A percentile compares a stretch with the other conserved stretches of the same genome.
Conservation (phyloP, 2,113 vertebrate genomes). For the Orycteropus afer region DNA sequence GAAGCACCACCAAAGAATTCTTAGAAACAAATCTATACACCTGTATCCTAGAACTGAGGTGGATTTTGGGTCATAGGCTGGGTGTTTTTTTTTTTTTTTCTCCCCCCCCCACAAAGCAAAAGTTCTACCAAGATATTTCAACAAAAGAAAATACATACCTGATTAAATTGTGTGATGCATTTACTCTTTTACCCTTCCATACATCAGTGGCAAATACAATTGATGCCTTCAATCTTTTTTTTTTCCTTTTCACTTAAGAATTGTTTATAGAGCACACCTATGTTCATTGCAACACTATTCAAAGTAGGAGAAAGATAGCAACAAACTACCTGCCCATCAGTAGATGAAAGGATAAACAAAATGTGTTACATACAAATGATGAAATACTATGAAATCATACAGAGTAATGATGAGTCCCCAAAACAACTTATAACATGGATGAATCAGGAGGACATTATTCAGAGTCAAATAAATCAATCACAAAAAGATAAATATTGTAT, state of each 20-base stretch:
- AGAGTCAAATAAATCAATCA: not conserved
- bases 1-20: too few relatives aligned
- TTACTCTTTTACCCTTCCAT: not conserved
- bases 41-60: too few relatives aligned
- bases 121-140: not conserved
- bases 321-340: not conserved
- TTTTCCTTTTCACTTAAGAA: not conserved
- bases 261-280: not conserved
- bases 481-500: not conserved
- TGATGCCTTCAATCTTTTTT: not conserved
- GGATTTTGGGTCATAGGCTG: too few relatives aligned
- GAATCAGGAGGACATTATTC: not conserved
- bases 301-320: not conserved
- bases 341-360: not conserved
- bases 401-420: not conserved
- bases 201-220: not conserved
- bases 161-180: not conserved
- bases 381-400: not conserved
- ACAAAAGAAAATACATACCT: not conserved
- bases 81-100: not conserved
- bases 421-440: not conserved
- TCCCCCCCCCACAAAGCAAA: not conserved
- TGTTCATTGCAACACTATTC: not conserved
- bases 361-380: not conserved
- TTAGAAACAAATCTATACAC: not conserved